A percentile compares a stretch with the other conserved stretches of the same genome.
These are phyloP conservation scores for Sphaeramia orbicularis DNA, from an alignment of 2,797 vertebrate genomes.

Conservation along the genomic window DNA sequence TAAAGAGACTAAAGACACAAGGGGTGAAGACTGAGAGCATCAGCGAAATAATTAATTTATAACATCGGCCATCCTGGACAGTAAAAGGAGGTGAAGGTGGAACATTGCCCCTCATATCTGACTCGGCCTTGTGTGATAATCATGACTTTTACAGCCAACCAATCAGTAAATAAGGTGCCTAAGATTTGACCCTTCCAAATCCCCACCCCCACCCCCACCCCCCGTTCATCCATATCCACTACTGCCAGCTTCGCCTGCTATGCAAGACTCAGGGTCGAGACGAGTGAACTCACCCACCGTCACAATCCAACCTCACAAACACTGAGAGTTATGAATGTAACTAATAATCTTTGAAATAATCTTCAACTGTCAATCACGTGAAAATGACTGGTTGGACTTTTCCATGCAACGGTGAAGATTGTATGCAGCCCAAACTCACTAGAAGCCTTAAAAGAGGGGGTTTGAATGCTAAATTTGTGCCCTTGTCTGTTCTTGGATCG, in stretches of 20 bases:
- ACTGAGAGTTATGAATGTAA: conserved; percentile 73
- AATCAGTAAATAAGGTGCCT: conserved; percentile 84
- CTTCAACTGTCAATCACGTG: conserved; percentile 74
- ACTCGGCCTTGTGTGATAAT: conserved; percentile 82
- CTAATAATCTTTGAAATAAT: conserved; percentile 65
- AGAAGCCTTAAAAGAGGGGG: conserved; percentile 86
- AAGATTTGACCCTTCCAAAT: conserved; percentile 70
- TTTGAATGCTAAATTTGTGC: conserved; percentile 75
- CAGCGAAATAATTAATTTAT: conserved; percentile 57
- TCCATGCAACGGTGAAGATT: conserved; percentile 78
- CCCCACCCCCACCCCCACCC: neutral
- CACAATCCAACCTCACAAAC: conserved; percentile 72
- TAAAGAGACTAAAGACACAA: conserved; percentile 42
- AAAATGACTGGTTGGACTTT: conserved; percentile 69
- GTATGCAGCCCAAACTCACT: conserved; percentile 86
- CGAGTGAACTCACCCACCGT: conserved; percentile 66
- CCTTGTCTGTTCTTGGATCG: conserved; percentile 82
- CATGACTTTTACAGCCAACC: conserved; percentile 81
- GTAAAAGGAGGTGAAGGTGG: conserved; percentile 54
- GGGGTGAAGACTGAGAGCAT: conserved; percentile 63
- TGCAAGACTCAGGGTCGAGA: conserved; percentile 83
- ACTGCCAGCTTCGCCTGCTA: conserved; percentile 86
- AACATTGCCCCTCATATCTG: conserved; percentile 52
- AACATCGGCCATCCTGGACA: conserved; percentile 67
- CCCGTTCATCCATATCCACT: conserved; percentile 51